Conservation (phyloP, 1,140 invertebrate species). For the Coptotermes formosanus region DNA sequence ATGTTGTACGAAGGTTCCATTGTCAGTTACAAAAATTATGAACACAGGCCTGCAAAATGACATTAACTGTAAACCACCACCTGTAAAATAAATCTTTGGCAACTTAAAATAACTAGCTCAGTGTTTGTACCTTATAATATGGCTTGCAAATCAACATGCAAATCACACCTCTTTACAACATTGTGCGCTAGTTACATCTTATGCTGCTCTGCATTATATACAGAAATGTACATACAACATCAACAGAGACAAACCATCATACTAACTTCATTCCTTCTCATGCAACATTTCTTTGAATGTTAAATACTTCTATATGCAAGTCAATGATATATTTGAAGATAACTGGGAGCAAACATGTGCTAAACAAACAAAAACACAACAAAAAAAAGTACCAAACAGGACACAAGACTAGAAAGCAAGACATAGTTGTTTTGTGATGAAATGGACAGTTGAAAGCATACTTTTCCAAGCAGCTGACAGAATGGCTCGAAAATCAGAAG, state of each 20-base stretch:
- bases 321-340: background rate
- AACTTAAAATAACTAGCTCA: background rate
- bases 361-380: conserved; percentile 1
- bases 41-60: background rate
- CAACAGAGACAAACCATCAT: background rate
- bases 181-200: background rate
- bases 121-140: background rate
- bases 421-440: background rate
- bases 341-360: background rate
- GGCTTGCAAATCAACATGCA: background rate
- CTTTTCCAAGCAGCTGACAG: background rate
- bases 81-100: background rate
- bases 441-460: background rate
- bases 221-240: background rate
- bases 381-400: background rate
- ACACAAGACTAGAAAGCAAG: background rate
- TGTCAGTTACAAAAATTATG: background rate
- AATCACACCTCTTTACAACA: background rate
- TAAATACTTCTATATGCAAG: background rate
- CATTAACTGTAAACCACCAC: background rate
- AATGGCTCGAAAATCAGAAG: background rate
- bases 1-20: background rate
- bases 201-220: background rate
- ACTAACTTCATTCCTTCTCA: background rate
- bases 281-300: background rate